Base-by-base conservation (phyloP, 2,888 invertebrate species). In the Andrena praecox region DNA sequence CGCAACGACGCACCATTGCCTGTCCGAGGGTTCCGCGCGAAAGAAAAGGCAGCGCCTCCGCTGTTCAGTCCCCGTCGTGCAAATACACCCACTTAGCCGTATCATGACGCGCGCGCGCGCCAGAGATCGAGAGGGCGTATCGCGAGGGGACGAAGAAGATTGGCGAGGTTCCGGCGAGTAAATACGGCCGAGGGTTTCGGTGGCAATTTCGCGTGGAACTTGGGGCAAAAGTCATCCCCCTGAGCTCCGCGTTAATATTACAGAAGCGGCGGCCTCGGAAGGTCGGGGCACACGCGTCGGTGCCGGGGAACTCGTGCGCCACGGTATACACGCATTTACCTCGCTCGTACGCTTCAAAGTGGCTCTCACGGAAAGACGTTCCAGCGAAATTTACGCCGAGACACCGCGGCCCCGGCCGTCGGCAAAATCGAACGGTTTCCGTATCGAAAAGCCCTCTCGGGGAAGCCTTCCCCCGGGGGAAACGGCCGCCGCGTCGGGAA, bases 91-190 rank as follows among this genome's bases (percentile, higher is more conserved):
- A 8, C 24, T 27, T 8, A 8, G 3, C 54, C 27, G 24, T 24
- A 27, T 4, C 6, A 54, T 12, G 35, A 35, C 7, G 24, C 33
- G 16, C 7, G 24, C 33, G 16, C 60, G 20, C 16, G n/a, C 54
- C 2, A 12, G 27, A 20, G 29, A 20, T 29, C 31, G 2, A 29
- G 35, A 20, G 48, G 42, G 12, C 12, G 75, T 31, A 27, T n/a
- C 20, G 27, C 20, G 7, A 16, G 24, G 20, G 52, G 27, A 48
- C 16, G 48, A 54, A 20, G 33, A 56, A 63, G 56, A 78, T 64
- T n/a, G 79, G 33, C n/a, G 42, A 67, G 67, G 52, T 42, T 67
- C 56, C 56, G 76, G 6, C 0, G 77, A 77, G 77, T 50, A 67
- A 77, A 77, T 62, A 62, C 50, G 50, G 33, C 33, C 8, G 27